phyloP scores from a whole-genome alignment of 2,888 invertebrate genomes.

The Opisthograptis luteolata region DNA sequence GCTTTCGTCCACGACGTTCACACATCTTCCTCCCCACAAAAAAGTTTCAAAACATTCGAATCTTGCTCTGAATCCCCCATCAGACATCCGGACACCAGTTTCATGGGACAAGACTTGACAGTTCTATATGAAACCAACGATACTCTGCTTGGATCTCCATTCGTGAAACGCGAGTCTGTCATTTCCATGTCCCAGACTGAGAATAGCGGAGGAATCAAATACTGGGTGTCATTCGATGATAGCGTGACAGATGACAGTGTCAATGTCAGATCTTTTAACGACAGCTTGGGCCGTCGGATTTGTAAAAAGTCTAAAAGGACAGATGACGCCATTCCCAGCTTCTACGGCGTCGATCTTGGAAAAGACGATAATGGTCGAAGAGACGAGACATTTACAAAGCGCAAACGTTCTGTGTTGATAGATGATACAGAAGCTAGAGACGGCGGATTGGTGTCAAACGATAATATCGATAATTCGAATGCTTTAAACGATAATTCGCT shows the following conservation, averaged over 20 bases:
- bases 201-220: constrained; percentile 71
- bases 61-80: constrained; percentile 63
- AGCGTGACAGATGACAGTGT: constrained; percentile 41
- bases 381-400: constrained; percentile 8
- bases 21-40: constrained; percentile 57
- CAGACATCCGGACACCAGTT: constrained; percentile 32
- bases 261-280: constrained; percentile 11
- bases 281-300: constrained; percentile 2
- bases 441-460: neutral
- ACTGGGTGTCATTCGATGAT: constrained; percentile 77
- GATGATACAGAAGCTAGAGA: constrained; percentile 8
- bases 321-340: constrained; percentile 65
- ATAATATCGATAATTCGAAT: neutral
- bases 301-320: constrained; percentile 36
- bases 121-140: constrained; percentile 57
- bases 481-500: constrained; percentile 19
- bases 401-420: constrained; percentile 23
- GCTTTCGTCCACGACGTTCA: constrained; percentile 61
- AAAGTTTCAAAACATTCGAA: constrained; percentile 48
- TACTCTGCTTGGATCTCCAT: constrained; percentile 61
- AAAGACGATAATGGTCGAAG: constrained; percentile 25
- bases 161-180: constrained; percentile 59
- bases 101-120: constrained; percentile 42
- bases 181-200: constrained; percentile 73
- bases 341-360: constrained; percentile 49